Percentiles rank a stretch among this genome's conserved stretches.
Evolutionary conservation across 2,113 vertebrate genomes (phyloP).

Genomic region (Scomber scombrus): DNA sequence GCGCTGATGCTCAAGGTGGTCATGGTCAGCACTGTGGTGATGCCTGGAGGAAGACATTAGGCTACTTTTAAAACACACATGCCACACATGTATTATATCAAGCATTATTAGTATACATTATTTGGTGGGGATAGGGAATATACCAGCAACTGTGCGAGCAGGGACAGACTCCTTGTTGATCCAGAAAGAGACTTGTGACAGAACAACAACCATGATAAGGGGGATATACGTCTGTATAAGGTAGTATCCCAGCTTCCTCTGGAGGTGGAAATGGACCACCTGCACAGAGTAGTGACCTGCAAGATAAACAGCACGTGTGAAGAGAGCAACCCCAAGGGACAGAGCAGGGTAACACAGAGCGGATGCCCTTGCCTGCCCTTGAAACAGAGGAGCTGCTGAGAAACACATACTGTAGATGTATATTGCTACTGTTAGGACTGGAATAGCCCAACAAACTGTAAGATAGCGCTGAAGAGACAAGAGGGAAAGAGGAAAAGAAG

Average conservation of each 20-base stretch:
- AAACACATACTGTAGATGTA: conserved; percentile 32
- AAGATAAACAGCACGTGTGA: conserved; percentile 81
- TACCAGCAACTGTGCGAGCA: conserved; percentile 87
- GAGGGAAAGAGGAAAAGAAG: conserved; percentile 26
- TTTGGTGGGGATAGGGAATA: background rate
- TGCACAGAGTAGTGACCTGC: conserved; percentile 96
- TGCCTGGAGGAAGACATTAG: conserved; percentile 82
- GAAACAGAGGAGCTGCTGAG: conserved; percentile 53
- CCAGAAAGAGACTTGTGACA: conserved; percentile 90
- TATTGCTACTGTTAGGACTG: conserved; percentile 15
- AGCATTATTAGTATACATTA: background rate
- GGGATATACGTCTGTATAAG: conserved; percentile 89
- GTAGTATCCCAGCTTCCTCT: conserved; percentile 91
- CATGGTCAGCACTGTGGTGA: conserved; percentile 97
- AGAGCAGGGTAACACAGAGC: conserved; percentile 20
- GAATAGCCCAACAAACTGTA: conserved; percentile 17
- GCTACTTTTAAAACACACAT: conserved; percentile 8
- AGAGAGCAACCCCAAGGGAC: conserved; percentile 46
- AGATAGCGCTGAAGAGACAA: conserved; percentile 24
- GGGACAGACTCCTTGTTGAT: conserved; percentile 91
- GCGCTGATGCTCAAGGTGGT: conserved; percentile 96
- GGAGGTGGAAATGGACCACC: conserved; percentile 94
- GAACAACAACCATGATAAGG: conserved; percentile 88
- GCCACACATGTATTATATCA: conserved; percentile 1
- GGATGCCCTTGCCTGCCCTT: conserved; percentile 75